Evolutionary conservation across 2,888 invertebrate species (phyloP).

Genomic region (Zygogramma bicolorata): DNA sequence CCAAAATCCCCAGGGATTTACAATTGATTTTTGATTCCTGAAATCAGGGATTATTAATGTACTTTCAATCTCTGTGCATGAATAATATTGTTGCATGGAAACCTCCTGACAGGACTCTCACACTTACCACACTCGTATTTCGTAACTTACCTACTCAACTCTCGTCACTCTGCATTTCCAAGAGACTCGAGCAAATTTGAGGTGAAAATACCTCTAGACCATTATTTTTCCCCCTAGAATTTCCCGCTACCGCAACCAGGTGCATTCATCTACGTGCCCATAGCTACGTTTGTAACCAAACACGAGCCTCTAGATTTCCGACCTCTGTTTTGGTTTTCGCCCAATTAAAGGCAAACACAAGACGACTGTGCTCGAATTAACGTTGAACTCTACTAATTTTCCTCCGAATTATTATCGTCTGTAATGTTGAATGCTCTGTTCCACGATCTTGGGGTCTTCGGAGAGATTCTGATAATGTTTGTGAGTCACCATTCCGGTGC

Average conservation of each 20-base stretch:
- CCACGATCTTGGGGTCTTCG: not conserved
- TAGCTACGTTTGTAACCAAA: constrained; percentile 63
- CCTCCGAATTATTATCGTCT: constrained; percentile 65
- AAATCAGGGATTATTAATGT: too few relatives aligned
- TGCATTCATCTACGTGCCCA: constrained; percentile 13
- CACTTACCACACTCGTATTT: too few relatives aligned
- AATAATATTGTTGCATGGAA: too few relatives aligned
- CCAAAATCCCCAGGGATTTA: too few relatives aligned
- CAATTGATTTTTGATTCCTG: too few relatives aligned
- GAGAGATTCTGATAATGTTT: not conserved
- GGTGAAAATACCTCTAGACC: constrained; percentile 8
- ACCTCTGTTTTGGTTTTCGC: constrained; percentile 68
- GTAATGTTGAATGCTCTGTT: constrained; percentile 54
- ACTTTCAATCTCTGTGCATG: too few relatives aligned
- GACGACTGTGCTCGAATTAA: constrained; percentile 66
- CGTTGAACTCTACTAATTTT: constrained; percentile 66
- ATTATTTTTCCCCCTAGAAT: not conserved
- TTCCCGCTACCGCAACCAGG: not conserved
- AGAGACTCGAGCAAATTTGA: not conserved
- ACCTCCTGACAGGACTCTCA: too few relatives aligned
- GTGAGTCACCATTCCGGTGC: not conserved
- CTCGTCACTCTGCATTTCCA: too few relatives aligned
- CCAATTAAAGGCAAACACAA: constrained; percentile 68
- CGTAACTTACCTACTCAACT: too few relatives aligned
- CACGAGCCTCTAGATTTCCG: constrained; percentile 65